Evolutionary conservation across 2,888 invertebrate genomes (phyloP).

Genomic region (Bruchidius siliquastri): DNA sequence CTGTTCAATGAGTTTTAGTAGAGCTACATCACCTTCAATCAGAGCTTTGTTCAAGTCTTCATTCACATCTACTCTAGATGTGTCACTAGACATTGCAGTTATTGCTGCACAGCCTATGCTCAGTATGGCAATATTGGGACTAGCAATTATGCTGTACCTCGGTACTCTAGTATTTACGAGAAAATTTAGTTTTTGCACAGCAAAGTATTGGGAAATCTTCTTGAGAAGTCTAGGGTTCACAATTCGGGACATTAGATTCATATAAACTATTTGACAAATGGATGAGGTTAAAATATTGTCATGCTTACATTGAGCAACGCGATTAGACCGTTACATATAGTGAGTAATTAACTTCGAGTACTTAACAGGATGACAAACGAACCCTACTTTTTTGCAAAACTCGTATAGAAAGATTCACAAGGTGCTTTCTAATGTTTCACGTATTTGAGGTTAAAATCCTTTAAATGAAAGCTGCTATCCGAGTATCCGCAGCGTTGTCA

Average conservation of each 20-base stretch:
- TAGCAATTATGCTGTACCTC: neutral
- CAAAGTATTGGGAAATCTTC: constrained; percentile 1
- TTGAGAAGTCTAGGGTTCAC: constrained; percentile 3
- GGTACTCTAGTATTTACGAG: neutral
- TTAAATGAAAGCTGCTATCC: too few relatives aligned
- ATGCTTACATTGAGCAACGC: neutral
- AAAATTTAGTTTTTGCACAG: neutral
- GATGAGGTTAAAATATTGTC: neutral
- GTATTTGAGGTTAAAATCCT: too few relatives aligned
- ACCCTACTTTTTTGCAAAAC: too few relatives aligned
- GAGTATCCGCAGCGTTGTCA: too few relatives aligned
- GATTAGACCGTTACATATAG: too few relatives aligned
- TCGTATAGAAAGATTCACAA: too few relatives aligned
- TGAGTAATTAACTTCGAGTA: too few relatives aligned
- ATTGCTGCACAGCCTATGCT: constrained; percentile 5
- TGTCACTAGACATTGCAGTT: neutral
- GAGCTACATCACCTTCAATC: constrained; percentile 34
- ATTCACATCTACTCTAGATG: constrained; percentile 7
- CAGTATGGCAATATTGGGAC: neutral
- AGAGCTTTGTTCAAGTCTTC: constrained; percentile 29
- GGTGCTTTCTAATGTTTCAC: too few relatives aligned
- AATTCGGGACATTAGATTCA: constrained; percentile 8
- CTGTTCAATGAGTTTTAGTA: constrained; percentile 37
- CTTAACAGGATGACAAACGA: too few relatives aligned
- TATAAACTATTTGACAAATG: neutral